phyloP scores from a whole-genome alignment of 2,888 invertebrate genomes.

The Hofmannophila pseudospretella region DNA sequence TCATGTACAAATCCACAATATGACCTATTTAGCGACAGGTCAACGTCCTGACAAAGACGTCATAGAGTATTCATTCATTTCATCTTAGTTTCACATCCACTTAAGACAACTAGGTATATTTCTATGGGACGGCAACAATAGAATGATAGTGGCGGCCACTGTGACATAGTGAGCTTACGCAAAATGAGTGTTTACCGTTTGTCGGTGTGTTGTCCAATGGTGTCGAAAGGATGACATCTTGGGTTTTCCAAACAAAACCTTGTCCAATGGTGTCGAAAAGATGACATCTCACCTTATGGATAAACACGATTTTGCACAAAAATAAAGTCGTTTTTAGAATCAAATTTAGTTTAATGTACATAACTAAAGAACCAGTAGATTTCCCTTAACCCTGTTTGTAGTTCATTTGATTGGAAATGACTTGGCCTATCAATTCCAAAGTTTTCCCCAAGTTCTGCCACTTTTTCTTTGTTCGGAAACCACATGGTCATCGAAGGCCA shows the following conservation, averaged over 20 bases:
- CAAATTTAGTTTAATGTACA: too few relatives aligned
- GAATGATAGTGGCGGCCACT: slow-evolving; percentile 30
- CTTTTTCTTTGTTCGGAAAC: too few relatives aligned
- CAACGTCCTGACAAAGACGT: background rate
- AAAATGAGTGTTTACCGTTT: slow-evolving; percentile 26
- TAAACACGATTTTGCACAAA: too few relatives aligned
- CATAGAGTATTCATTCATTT: slow-evolving; percentile 3
- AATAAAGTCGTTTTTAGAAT: too few relatives aligned
- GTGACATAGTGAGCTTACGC: slow-evolving; percentile 36
- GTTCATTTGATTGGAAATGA: too few relatives aligned
- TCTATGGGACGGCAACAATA: slow-evolving; percentile 27
- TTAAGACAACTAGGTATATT: slow-evolving; percentile 3
- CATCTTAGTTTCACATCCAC: slow-evolving; percentile 11
- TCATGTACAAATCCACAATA: background rate
- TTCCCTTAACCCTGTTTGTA: too few relatives aligned
- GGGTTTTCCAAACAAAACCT: background rate
- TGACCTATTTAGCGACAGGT: slow-evolving; percentile 1
- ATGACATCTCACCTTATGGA: too few relatives aligned
- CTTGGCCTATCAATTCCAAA: too few relatives aligned
- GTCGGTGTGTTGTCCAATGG: slow-evolving; percentile 21
- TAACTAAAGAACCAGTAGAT: too few relatives aligned
- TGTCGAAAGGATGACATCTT: slow-evolving; percentile 12
- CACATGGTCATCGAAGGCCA: too few relatives aligned
- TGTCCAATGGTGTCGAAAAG: too few relatives aligned
- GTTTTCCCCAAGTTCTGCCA: too few relatives aligned